Evolutionary conservation across 35 echinoderm and acorn worm species (phyloP).

Genomic region (Diadema setosum): DNA sequence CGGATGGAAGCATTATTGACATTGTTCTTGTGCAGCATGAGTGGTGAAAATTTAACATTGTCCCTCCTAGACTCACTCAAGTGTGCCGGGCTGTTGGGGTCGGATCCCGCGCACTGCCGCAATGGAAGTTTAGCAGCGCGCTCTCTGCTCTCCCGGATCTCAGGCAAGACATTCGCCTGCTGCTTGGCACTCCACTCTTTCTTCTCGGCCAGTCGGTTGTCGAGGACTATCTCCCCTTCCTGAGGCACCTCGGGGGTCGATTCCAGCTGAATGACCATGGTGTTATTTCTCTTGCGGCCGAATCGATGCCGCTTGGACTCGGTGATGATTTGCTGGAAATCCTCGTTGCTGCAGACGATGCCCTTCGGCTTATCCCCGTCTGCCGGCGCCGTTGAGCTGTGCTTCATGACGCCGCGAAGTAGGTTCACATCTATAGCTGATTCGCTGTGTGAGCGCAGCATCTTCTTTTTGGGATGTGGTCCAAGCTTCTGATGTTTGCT

Average conservation of each 20-base stretch:
- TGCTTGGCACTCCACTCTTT: not conserved
- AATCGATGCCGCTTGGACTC: conserved; percentile 26
- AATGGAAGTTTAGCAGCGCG: not conserved
- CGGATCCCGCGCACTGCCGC: not conserved
- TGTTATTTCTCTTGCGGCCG: conserved; percentile 17
- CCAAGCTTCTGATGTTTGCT: conserved; percentile 16
- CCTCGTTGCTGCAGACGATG: conserved; percentile 65
- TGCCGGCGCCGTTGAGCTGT: not conserved
- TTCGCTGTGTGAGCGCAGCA: conserved; percentile 65
- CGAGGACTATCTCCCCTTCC: not conserved
- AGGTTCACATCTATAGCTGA: conserved; percentile 59
- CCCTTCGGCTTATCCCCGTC: not conserved
- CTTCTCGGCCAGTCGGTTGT: not conserved
- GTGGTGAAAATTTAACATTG: not conserved
- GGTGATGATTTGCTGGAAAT: conserved; percentile 50
- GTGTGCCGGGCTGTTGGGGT: conserved; percentile 9
- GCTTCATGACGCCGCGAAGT: not conserved
- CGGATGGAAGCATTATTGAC: not conserved
- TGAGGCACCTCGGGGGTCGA: conserved; percentile 34
- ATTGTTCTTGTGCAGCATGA: conserved; percentile 22
- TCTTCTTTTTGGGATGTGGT: conserved; percentile 70
- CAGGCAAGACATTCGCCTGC: not conserved
- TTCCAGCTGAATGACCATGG: conserved; percentile 1
- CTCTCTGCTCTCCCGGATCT: not conserved
- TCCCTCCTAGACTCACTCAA: not conserved